Evolutionary conservation across 1,140 invertebrate species (phyloP).

Genomic region (Drosophila sechellia): DNA sequence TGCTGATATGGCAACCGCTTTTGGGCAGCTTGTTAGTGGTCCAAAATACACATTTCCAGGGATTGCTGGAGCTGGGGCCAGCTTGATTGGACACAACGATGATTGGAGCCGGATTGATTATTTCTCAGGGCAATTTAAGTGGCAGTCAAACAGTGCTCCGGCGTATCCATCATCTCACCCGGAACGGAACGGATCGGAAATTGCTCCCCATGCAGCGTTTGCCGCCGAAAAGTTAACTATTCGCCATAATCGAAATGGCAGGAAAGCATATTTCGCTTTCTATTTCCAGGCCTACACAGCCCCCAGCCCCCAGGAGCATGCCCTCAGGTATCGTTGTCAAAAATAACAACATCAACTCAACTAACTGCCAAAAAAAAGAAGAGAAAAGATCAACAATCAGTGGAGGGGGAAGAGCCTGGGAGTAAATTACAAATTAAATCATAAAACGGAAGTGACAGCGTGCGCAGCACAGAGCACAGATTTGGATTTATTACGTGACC

Average conservation of each 20-base stretch:
- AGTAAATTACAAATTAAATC: slow-evolving; percentile 84
- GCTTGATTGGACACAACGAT: slow-evolving; percentile 39
- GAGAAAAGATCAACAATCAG: slow-evolving; percentile 21
- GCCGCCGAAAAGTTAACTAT: slow-evolving; percentile 50
- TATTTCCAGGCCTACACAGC: slow-evolving; percentile 15
- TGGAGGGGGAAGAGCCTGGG: slow-evolving; percentile 40
- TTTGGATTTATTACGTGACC: slow-evolving; percentile 83
- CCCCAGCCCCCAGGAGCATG: slow-evolving; percentile 23
- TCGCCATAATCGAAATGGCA: slow-evolving; percentile 71
- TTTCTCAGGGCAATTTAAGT: slow-evolving; percentile 47
- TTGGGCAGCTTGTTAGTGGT: slow-evolving; percentile 29
- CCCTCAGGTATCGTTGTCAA: slow-evolving; percentile 73
- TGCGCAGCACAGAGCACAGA: slow-evolving; percentile 76
- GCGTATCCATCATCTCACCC: slow-evolving; percentile 21
- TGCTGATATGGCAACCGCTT: slow-evolving; percentile 51
- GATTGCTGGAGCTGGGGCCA: neutral
- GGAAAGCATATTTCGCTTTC: slow-evolving; percentile 59
- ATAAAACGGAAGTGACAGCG: slow-evolving; percentile 83
- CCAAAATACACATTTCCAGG: slow-evolving; percentile 11
- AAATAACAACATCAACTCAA: slow-evolving; percentile 73
- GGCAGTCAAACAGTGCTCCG: slow-evolving; percentile 18
- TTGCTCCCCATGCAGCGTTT: slow-evolving; percentile 55
- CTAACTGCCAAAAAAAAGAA: slow-evolving; percentile 58
- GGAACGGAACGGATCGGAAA: slow-evolving; percentile 35
- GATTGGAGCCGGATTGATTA: slow-evolving; percentile 44